phyloP scores from a whole-genome alignment of 2,113 vertebrate species.

The Gobiocypris rarus region DNA sequence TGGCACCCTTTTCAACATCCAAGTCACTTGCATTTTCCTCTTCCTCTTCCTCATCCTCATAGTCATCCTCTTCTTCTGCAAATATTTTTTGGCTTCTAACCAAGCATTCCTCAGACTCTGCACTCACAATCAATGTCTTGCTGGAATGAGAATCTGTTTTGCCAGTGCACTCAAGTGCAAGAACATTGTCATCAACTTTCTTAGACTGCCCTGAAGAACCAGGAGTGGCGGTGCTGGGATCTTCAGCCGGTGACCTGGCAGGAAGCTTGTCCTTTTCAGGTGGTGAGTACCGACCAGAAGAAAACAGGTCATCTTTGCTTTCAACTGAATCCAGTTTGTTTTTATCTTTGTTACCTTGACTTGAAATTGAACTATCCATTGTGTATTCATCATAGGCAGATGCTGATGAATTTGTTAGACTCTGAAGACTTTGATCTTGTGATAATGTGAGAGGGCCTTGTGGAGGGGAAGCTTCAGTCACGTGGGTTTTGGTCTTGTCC shows the following conservation, averaged over 20 bases:
- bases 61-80: slow-evolving; percentile 73
- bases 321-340: slow-evolving; percentile 60
- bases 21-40: slow-evolving; percentile 86
- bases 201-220: slow-evolving; percentile 49
- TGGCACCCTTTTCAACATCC: slow-evolving; percentile 92
- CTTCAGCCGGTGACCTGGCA: slow-evolving; percentile 44
- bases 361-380: slow-evolving; percentile 62
- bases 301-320: slow-evolving; percentile 59
- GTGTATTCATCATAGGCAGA: slow-evolving; percentile 49
- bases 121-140: slow-evolving; percentile 61
- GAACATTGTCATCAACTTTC: slow-evolving; percentile 72
- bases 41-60: slow-evolving; percentile 76
- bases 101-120: slow-evolving; percentile 66
- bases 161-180: slow-evolving; percentile 70
- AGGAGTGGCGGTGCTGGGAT: slow-evolving; percentile 49
- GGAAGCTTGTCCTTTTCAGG: slow-evolving; percentile 68
- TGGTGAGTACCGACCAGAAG: slow-evolving; percentile 60
- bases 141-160: slow-evolving; percentile 63
- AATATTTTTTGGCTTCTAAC: slow-evolving; percentile 71
- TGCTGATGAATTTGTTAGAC: slow-evolving; percentile 41
- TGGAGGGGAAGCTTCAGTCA: slow-evolving; percentile 31
- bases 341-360: slow-evolving; percentile 59
- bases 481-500: slow-evolving; percentile 45
- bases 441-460: slow-evolving; percentile 57
- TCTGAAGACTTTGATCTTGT: slow-evolving; percentile 66